Conservation (phyloP, 2,797 vertebrate species). For the Trichosurus vulpecula region DNA sequence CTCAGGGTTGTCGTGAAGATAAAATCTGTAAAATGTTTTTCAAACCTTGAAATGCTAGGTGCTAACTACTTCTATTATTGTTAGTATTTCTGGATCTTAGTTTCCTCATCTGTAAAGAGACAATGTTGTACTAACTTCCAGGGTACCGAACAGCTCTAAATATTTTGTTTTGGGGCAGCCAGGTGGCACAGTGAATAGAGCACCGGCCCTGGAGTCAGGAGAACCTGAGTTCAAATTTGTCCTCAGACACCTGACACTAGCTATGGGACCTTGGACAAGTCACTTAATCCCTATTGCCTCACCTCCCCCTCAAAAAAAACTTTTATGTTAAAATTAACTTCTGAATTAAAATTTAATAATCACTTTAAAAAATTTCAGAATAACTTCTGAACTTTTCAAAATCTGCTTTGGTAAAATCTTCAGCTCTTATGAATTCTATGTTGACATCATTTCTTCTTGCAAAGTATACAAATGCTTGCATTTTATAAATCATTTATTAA, state of each 20-base stretch:
- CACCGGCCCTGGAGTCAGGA: too few relatives aligned
- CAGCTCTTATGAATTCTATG: background rate
- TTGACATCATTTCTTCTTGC: background rate
- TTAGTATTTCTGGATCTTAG: background rate
- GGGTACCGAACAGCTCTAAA: background rate
- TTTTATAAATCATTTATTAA: background rate
- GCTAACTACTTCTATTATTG: background rate
- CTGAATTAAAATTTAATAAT: too few relatives aligned
- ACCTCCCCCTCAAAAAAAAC: too few relatives aligned
- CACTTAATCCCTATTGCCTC: too few relatives aligned
- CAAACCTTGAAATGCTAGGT: background rate
- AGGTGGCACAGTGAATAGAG: too few relatives aligned
- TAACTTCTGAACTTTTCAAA: background rate
- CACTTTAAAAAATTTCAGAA: too few relatives aligned
- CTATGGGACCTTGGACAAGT: too few relatives aligned
- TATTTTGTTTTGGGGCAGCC: background rate
- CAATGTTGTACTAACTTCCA: background rate
- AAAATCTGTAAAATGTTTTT: background rate
- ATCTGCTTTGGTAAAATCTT: background rate
- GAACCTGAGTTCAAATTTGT: too few relatives aligned
- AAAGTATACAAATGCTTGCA: background rate
- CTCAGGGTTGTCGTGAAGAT: background rate
- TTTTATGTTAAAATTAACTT: background rate
- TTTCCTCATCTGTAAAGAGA: background rate
- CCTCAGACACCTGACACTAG: too few relatives aligned